Evolutionary conservation across 2,113 vertebrate genomes (phyloP), one percentile per base, ranked within the genome.

Genomic region (Baryphthengus martii): DNA sequence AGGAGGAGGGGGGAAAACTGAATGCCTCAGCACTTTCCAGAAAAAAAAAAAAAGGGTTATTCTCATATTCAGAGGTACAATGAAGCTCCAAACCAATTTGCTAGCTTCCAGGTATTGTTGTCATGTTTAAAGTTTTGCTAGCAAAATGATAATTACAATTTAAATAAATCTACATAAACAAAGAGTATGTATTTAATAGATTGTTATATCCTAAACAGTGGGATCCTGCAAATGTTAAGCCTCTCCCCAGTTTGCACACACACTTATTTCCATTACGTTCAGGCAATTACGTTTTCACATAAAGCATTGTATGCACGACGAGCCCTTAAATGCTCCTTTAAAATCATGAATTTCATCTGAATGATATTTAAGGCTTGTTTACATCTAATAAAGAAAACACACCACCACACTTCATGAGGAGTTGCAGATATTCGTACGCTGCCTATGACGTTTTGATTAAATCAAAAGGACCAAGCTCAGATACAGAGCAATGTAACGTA

Each of bases 401-500:
- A 24, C 2, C 23, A 7, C 8, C 42, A 24, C 2, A 33, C 26
- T 56, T 39, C 11, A 17, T 59, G 31, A 6, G 29, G 52, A 31
- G 55, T 37, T 89, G 35, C 61, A 39, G 26, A n/a, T 29, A 71
- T 24, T 58, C 2, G 3, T 19, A 56, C 53, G 17, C 59, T 42
- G 21, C 35, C 14, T 4, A 6, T 29, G 37, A 67, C 33, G 33
- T 68, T 25, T 18, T 5, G 24, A 63, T 56, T 18, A 52, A 85
- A 63, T 9, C 65, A 61, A 37, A 71, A 78, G 39, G 42, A 59
- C 28, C 26, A 7, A 13, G 39, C 39, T 83, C 78, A 62, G 49
- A 26, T 2, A 52, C 0, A 23, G 2, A 59, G 28, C 23, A 24
- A 29, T 0, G 5, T 3, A 37, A 90, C 49, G 49, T 16, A 40